Percentiles rank a stretch among this genome's conserved stretches.
Conservation (phyloP, 2,888 invertebrate genomes). For the Chesias legatella region DNA sequence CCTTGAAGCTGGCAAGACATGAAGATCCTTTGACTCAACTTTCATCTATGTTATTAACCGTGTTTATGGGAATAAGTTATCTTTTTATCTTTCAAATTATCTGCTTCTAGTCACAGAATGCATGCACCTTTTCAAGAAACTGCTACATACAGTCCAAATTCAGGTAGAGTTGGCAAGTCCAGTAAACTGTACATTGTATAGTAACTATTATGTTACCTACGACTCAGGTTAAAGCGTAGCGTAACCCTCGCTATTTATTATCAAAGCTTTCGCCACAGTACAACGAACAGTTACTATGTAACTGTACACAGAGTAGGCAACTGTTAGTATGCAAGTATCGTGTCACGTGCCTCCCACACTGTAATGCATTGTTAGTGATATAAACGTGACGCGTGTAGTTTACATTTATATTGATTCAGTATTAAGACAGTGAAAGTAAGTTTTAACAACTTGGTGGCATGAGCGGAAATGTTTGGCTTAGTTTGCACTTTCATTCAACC, state of each 20-base stretch:
- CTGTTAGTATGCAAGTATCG: too few species aligned
- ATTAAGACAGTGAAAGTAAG: background rate
- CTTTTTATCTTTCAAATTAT: too few species aligned
- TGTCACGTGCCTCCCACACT: conserved; percentile 55
- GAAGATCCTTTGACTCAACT: too few species aligned
- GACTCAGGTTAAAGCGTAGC: conserved; percentile 29
- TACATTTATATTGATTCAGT: background rate
- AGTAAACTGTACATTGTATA: conserved; percentile 6
- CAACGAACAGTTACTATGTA: background rate
- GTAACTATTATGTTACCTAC: conserved; percentile 15
- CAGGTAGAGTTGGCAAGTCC: conserved; percentile 9
- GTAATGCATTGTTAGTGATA: conserved; percentile 47
- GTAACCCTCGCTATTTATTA: conserved; percentile 61
- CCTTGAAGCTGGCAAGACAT: too few species aligned
- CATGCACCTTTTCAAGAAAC: too few species aligned
- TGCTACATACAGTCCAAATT: conserved; percentile 21
- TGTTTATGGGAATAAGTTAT: too few species aligned
- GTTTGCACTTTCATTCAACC: too few species aligned
- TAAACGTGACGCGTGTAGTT: conserved; percentile 38
- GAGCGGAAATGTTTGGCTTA: background rate
- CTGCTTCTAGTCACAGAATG: conserved; percentile 14
- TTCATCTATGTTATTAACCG: too few species aligned
- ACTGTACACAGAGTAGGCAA: conserved; percentile 13
- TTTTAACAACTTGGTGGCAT: background rate
- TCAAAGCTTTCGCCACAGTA: conserved; percentile 25